phyloP scores from a whole-genome alignment of 2,888 invertebrate genomes.

The Drosophila peninsularis region DNA sequence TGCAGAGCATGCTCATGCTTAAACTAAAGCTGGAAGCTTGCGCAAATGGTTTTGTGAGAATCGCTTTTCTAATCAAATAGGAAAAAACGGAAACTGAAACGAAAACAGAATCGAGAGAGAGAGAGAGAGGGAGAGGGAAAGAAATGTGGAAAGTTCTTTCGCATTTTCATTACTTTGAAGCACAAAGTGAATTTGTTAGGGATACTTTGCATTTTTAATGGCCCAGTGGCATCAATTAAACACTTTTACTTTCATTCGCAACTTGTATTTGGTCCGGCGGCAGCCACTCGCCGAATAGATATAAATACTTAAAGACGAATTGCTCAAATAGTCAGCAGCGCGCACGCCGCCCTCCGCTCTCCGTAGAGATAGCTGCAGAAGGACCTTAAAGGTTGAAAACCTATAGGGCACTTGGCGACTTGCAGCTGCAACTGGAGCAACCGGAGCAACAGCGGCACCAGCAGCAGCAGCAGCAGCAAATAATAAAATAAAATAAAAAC shows the following conservation, averaged over 20 bases:
- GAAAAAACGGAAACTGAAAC: background rate
- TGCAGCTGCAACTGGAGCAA: no score
- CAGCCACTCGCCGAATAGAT: slow-evolving; percentile 6
- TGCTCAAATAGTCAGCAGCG: background rate
- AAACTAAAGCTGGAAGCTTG: slow-evolving; percentile 6
- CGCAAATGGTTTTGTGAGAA: slow-evolving; percentile 10
- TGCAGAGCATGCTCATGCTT: background rate
- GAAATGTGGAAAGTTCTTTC: slow-evolving; percentile 10
- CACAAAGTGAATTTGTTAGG: slow-evolving; percentile 51
- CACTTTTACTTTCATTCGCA: slow-evolving; percentile 30
- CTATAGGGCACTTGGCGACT: slow-evolving; percentile 18
- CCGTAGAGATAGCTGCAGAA: slow-evolving; percentile 20
- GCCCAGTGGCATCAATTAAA: slow-evolving; percentile 58
- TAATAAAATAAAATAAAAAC: slow-evolving; percentile 6
- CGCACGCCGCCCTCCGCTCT: background rate
- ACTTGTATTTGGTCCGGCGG: background rate
- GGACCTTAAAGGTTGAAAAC: slow-evolving; percentile 27
- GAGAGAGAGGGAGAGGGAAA: background rate
- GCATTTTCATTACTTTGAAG: slow-evolving; percentile 19
- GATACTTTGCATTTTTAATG: slow-evolving; percentile 51
- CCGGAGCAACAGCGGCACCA: no score
- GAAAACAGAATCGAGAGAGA: no score
- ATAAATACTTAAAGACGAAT: slow-evolving; percentile 19
- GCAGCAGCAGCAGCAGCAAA: background rate
- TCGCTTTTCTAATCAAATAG: slow-evolving; percentile 8